A percentile compares a stretch with the other conserved stretches of the same genome.
Conservation (phyloP, 2,888 invertebrate genomes). For the Pantelozetes paolii region DNA sequence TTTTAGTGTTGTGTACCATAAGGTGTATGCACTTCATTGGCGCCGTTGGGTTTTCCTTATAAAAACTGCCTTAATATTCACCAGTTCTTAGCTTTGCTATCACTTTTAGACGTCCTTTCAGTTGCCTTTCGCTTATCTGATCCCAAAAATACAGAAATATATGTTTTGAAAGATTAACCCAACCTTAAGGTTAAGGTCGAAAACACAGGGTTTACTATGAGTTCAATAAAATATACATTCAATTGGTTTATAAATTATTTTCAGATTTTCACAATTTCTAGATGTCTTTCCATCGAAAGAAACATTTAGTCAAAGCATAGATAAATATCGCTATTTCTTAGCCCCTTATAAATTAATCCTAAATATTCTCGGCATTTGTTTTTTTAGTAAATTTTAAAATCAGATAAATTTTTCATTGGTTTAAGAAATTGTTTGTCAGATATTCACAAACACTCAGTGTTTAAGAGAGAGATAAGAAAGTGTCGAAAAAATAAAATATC, state of each 20-base stretch:
- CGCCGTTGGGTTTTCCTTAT: constrained; percentile 9
- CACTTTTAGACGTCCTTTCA: background rate
- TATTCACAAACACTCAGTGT: too few species aligned
- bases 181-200: constrained; percentile 27
- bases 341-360: too few species aligned
- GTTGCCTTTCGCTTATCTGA: background rate
- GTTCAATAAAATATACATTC: background rate
- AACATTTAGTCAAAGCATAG: too few species aligned
- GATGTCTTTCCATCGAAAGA: too few species aligned
- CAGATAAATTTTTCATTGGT: too few species aligned
- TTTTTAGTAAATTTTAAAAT: too few species aligned
- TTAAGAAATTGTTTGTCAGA: too few species aligned
- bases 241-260: background rate
- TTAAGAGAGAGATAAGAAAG: too few species aligned
- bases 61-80: background rate
- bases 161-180: background rate
- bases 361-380: too few species aligned
- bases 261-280: too few species aligned
- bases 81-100: background rate
- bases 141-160: background rate
- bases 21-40: constrained; percentile 29
- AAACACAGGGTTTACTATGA: background rate
- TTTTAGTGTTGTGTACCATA: background rate
- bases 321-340: too few species aligned
- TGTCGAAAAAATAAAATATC: too few species aligned